These are phyloP conservation scores for Diplodus sargus DNA, from an alignment of 2,797 vertebrate genomes.

Conservation along the genomic window DNA sequence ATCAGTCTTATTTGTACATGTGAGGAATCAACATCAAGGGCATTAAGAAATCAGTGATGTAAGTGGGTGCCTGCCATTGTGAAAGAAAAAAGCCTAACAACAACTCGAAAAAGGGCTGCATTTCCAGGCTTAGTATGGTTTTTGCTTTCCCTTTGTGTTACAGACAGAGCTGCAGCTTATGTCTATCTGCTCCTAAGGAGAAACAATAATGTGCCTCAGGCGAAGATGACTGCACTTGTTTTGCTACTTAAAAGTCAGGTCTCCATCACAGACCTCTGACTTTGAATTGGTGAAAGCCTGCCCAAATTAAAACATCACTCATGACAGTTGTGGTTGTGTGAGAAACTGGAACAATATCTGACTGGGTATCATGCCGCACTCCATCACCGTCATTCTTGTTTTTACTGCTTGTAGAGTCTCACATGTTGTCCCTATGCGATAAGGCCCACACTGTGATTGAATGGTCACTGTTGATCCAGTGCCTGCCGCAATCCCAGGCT, in stretches of 20 bases:
- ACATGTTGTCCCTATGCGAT: neutral
- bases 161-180: neutral
- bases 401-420: neutral
- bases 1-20: neutral
- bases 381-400: constrained; percentile 9
- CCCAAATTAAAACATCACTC: neutral
- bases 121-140: neutral
- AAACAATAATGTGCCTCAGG: neutral
- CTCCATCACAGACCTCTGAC: neutral
- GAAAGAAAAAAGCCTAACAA: no score
- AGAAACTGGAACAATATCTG: neutral
- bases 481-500: neutral
- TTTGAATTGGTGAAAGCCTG: neutral
- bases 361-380: neutral
- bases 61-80: no score
- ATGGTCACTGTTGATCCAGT: neutral
- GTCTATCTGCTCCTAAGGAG: neutral
- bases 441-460: neutral
- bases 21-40: neutral
- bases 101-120: neutral
- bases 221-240: neutral
- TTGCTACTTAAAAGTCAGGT: neutral
- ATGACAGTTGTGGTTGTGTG: fast-evolving
- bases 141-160: neutral
- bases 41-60: neutral